Conservation (phyloP, 2,888 invertebrate species). For the Dryococelus australis region DNA sequence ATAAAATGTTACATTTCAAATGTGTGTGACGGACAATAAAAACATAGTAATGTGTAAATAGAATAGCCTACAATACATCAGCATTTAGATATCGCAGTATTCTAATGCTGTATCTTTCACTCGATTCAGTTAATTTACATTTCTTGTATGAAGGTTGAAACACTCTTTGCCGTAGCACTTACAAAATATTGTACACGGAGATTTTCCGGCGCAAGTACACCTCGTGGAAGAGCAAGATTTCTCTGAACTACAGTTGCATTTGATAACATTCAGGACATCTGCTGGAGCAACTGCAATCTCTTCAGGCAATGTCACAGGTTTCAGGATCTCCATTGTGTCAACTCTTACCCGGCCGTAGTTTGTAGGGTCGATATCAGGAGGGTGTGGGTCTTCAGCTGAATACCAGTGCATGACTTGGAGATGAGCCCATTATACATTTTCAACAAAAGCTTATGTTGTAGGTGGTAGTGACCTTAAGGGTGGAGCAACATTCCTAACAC, state of each 20-base stretch:
- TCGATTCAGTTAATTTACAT: not conserved
- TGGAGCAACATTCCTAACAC: not conserved
- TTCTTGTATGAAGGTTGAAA: not conserved
- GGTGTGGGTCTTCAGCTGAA: conserved; percentile 12
- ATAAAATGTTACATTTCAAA: no score
- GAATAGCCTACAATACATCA: no score
- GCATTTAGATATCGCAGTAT: no score
- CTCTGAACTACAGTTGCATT: no score
- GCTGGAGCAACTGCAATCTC: no score
- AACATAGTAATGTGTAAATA: no score
- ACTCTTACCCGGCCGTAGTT: conserved; percentile 21
- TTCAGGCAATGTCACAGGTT: no score
- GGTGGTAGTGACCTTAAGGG: not conserved
- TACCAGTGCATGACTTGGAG: no score
- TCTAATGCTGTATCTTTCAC: not conserved
- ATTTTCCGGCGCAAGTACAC: no score
- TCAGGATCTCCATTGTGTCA: not conserved
- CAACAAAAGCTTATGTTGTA: conserved; percentile 6
- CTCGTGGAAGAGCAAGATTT: no score
- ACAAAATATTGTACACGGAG: conserved; percentile 16
- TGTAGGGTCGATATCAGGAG: conserved; percentile 21
- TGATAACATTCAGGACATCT: no score
- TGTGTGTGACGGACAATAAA: no score
- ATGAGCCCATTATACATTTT: conserved; percentile 25
- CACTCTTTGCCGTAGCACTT: not conserved